Percentiles rank a stretch among this genome's conserved stretches.
phyloP scores from a whole-genome alignment of 2,113 vertebrate genomes.

The rat (Rattus norvegicus) region GRCr8 NC_086019.1:13462001-13462500 shows the following conservation, averaged over 20 bases:
- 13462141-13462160: slow-evolving; percentile 48
- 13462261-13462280: slow-evolving; percentile 65
- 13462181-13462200: slow-evolving; percentile 62
- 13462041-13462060: slow-evolving; percentile 15
- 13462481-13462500: slow-evolving; percentile 65
- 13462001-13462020: not conserved
- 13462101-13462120: slow-evolving; percentile 48
- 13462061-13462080: slow-evolving; percentile 35
- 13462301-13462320: slow-evolving; percentile 67
- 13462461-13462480: slow-evolving; percentile 52
- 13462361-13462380: slow-evolving; percentile 69
- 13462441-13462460: slow-evolving; percentile 61
- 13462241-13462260: slow-evolving; percentile 65
- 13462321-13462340: slow-evolving; percentile 61
- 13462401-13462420: slow-evolving; percentile 63
- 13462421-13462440: slow-evolving; percentile 68
- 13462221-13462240: slow-evolving; percentile 64
- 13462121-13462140: slow-evolving; percentile 9
- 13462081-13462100: slow-evolving; percentile 33
- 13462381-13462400: slow-evolving; percentile 67
- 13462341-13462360: slow-evolving; percentile 76
- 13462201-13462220: slow-evolving; percentile 68
- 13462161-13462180: slow-evolving; percentile 54
- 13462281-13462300: slow-evolving; percentile 64
- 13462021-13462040: slow-evolving; percentile 54